These are phyloP conservation scores for Ornithorhynchus anatinus DNA, from an alignment of 2,113 vertebrate genomes.

Conservation along the genomic window DNA sequence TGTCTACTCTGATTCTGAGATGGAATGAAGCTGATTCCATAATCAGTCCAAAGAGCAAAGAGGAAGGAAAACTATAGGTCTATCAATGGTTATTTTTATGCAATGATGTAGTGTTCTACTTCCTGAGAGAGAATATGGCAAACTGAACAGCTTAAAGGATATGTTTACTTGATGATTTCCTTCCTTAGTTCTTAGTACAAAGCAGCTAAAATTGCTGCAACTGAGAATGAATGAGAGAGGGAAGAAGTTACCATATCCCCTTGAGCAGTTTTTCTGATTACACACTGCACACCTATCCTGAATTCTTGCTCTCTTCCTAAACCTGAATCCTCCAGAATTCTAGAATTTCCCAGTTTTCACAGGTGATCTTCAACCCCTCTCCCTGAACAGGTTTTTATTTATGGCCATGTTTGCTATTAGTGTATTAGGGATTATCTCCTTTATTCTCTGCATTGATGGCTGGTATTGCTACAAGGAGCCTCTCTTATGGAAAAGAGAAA, in stretches of 20 bases:
- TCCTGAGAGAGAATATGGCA: conserved; percentile 21
- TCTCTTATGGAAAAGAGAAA: too few species aligned
- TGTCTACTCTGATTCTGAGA: conserved; percentile 10
- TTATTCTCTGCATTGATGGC: too few species aligned
- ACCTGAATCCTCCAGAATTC: neutral
- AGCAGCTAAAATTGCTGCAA: neutral
- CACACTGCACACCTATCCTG: conserved; percentile 1
- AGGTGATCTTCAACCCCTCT: neutral
- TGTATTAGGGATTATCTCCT: too few species aligned
- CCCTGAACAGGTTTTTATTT: neutral
- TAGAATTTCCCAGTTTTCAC: conserved; percentile 12
- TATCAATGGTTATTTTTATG: neutral
- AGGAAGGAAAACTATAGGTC: neutral
- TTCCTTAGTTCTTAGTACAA: conserved; percentile 28
- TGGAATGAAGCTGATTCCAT: conserved; percentile 14
- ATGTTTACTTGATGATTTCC: conserved; percentile 15
- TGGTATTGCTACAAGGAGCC: too few species aligned
- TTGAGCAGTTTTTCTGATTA: neutral
- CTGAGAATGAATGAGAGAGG: neutral
- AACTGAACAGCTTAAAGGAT: conserved; percentile 8
- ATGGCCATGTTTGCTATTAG: neutral
- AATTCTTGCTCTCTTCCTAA: neutral
- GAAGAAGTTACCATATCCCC: neutral
- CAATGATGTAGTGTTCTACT: neutral
- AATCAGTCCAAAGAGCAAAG: neutral